Percentiles rank a stretch among this genome's conserved stretches.
Evolutionary conservation across 2,113 vertebrate genomes (phyloP).

Genomic region (Hypocryptadius cinnamomeus): DNA sequence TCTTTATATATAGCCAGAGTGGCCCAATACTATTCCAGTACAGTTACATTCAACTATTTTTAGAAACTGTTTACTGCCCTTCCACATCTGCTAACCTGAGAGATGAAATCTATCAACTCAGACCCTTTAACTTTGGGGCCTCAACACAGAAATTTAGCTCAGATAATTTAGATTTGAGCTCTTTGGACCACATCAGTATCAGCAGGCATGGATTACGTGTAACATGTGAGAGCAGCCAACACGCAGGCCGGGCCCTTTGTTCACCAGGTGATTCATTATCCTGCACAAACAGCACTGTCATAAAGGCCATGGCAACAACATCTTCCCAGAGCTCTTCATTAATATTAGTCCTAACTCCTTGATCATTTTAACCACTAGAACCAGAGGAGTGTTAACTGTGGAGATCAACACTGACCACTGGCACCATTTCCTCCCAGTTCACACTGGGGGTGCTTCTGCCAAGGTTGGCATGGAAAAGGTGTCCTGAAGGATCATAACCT

Average conservation of each 20-base stretch:
- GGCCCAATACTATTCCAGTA: background rate
- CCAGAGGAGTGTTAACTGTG: background rate
- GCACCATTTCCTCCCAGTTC: too few species aligned
- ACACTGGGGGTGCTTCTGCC: background rate
- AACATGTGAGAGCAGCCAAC: background rate
- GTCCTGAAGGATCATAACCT: background rate
- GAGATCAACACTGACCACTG: background rate
- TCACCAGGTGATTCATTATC: background rate
- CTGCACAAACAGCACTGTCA: background rate
- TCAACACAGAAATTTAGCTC: background rate
- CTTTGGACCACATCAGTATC: background rate
- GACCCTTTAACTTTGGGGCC: background rate
- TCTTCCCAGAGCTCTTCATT: background rate
- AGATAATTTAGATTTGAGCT: background rate
- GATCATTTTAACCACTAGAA: background rate
- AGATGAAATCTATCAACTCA: background rate
- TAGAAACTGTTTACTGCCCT: background rate
- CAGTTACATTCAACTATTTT: background rate
- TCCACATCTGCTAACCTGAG: background rate
- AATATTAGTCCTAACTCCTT: background rate
- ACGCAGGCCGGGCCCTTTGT: background rate
- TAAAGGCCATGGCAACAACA: background rate
- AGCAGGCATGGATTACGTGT: fast-evolving
- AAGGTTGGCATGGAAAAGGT: background rate
- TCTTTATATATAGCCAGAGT: background rate